phyloP scores from a whole-genome alignment of 2,888 invertebrate species.

The Stenodema calcarata region DNA sequence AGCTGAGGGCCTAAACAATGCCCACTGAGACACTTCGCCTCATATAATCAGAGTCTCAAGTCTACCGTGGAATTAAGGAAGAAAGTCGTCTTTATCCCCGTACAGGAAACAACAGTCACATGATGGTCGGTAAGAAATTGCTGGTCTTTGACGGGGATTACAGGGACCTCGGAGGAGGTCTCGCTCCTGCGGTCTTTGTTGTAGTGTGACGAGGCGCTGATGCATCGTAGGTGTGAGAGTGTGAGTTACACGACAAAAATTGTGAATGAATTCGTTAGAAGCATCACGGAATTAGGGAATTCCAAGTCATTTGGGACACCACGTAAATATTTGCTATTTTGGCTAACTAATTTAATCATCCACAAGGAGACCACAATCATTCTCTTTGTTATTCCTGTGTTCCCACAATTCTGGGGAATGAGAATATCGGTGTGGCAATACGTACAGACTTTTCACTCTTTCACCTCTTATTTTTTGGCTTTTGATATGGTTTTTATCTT shows the following conservation, averaged over 20 bases:
- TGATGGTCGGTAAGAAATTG: not conserved
- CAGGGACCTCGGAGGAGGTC: not conserved
- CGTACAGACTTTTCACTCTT: too few relatives aligned
- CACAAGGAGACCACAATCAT: too few relatives aligned
- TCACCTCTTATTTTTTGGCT: too few relatives aligned
- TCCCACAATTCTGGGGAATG: too few relatives aligned
- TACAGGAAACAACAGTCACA: not conserved
- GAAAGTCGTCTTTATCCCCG: slow-evolving; percentile 24
- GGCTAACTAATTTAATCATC: too few relatives aligned
- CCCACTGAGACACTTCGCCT: not conserved
- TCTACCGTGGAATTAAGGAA: slow-evolving; percentile 23
- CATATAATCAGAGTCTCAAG: not conserved
- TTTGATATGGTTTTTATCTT: too few relatives aligned
- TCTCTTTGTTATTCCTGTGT: too few relatives aligned
- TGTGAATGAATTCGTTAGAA: not conserved
- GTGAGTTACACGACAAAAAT: not conserved
- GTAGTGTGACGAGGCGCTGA: not conserved
- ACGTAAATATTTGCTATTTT: too few relatives aligned
- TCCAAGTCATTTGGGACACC: too few relatives aligned
- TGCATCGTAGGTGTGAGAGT: not conserved
- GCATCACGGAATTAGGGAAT: too few relatives aligned
- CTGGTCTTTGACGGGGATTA: not conserved
- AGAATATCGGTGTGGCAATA: too few relatives aligned
- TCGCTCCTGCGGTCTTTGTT: not conserved
- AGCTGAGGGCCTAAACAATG: not conserved